Evolutionary conservation across 1,140 invertebrate species (phyloP).

Genomic region (Grapholita molesta): DNA sequence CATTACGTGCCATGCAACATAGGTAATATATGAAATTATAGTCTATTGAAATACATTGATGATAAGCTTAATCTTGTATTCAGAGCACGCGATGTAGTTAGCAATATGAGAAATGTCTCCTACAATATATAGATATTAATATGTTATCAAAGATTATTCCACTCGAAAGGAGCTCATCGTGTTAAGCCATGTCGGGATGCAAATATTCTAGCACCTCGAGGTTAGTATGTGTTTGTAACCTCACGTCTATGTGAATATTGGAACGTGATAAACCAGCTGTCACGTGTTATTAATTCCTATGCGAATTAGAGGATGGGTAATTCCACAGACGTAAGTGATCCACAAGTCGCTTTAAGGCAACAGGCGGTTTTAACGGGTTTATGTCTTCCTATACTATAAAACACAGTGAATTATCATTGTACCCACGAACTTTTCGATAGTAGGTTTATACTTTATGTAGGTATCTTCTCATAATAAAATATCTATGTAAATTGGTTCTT

Average conservation of each 20-base stretch:
- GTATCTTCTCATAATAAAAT: no score
- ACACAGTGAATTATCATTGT: no score
- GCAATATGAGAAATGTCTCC: neutral
- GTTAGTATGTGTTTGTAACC: neutral
- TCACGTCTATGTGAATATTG: neutral
- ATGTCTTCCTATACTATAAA: neutral
- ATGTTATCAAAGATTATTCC: constrained; percentile 1
- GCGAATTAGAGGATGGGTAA: neutral
- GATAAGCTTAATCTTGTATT: neutral
- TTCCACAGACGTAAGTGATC: neutral
- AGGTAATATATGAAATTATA: neutral
- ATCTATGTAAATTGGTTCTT: no score
- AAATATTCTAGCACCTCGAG: neutral
- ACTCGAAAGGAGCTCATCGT: neutral
- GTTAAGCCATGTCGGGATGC: neutral
- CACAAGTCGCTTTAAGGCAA: neutral
- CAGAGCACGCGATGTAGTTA: neutral
- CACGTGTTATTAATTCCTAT: neutral
- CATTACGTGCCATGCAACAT: no score
- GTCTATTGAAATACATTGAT: neutral
- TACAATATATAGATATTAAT: neutral
- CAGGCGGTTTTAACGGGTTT: neutral
- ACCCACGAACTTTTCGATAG: no score
- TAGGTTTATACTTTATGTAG: no score
- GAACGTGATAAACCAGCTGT: neutral